Evolutionary conservation across 2,888 invertebrate genomes (phyloP), one percentile per base, ranked within the genome.

Genomic region (Craniophora ligustri): DNA sequence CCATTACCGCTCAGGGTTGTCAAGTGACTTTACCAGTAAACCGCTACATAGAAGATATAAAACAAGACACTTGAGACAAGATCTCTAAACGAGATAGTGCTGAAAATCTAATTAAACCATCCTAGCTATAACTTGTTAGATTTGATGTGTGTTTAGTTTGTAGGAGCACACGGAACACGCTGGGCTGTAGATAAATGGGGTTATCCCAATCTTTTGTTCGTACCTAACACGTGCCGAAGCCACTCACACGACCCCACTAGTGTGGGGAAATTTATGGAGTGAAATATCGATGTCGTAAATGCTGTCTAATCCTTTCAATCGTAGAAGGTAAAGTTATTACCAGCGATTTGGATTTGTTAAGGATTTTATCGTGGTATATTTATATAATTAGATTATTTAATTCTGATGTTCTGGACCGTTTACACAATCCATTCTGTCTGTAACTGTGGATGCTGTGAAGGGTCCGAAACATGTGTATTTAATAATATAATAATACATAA

Each of bases 151-250:
- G 56, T 61, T 65, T 68, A 67, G 67, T 75, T 68, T 60, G 66
- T 63, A 39, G 15, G 47, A 61, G 66, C 48, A 48, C 31, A 48
- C 55, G 50, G 48, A 55, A 47, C 50, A 39, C 44, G 32, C 51
- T 36, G 26, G 14, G 31, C 19, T 60, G 21, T 35, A 61, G 47
- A 75, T 75, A 75, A 73, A 72, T 75, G 49, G 63, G 61, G 59
- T 64, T 66, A 66, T 72, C 53, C 72, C 69, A 75, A 73, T 73
- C 75, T 73, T 73, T 73, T 73, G 73, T 73, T 64, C 72, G 45
- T 57, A 58, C 61, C 62, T 67, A 59, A 64, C 69, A 73, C 72
- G 67, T 73, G 73, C 64, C 63, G 58, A 45, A 61, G 46, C 60
- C 69, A 64, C 61, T 66, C 54, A 66, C 50, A 61, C 41, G 67